phyloP scores from a whole-genome alignment of 2,113 vertebrate genomes.

The Anas platyrhynchos region DNA sequence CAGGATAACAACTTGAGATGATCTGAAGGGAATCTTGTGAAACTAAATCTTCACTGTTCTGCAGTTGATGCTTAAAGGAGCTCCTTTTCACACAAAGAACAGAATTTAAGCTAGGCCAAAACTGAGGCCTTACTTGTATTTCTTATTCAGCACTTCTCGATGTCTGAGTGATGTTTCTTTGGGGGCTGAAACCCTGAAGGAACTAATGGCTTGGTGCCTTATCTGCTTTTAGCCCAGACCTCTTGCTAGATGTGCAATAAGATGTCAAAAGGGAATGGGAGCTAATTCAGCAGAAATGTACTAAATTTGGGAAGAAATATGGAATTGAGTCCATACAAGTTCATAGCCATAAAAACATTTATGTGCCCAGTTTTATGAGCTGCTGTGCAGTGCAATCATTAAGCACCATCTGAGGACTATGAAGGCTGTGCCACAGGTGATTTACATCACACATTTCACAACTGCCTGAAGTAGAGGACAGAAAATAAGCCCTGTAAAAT shows the following conservation, averaged over 20 bases:
- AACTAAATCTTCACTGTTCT: neutral
- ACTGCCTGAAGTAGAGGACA: neutral
- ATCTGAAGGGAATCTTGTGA: neutral
- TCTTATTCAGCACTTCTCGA: neutral
- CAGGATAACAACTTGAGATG: neutral
- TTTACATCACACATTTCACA: neutral
- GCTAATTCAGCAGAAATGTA: constrained; percentile 14
- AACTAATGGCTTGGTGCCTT: neutral
- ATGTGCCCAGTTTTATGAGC: constrained; percentile 23
- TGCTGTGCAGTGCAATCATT: neutral
- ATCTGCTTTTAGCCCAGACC: neutral
- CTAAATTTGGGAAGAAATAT: neutral
- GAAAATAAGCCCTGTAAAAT: constrained; percentile 13
- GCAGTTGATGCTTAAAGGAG: neutral
- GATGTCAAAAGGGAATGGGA: neutral
- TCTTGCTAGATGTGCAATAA: neutral
- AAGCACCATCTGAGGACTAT: constrained; percentile 24
- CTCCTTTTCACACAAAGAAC: neutral
- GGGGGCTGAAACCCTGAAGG: neutral
- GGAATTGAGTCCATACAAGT: neutral
- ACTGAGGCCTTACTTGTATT: neutral
- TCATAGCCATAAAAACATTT: constrained; percentile 18
- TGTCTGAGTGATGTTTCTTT: neutral
- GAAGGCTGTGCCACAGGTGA: neutral
- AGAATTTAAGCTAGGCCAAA: neutral